Base-by-base conservation (phyloP, 2,888 invertebrate species). In the Plagodis dolabraria region DNA sequence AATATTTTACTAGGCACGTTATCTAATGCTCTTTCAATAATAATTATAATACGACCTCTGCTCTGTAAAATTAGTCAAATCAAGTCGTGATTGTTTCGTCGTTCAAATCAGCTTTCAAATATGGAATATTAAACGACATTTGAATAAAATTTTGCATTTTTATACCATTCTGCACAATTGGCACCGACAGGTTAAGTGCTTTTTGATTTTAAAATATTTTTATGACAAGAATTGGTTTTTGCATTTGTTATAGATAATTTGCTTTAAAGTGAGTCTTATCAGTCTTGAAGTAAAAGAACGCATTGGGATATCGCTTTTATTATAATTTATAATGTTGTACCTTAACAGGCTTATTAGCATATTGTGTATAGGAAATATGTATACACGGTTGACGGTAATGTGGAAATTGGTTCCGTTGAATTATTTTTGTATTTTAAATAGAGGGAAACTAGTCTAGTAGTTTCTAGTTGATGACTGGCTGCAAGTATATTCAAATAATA, bases 271-370 rank as follows among this genome's bases (percentile, higher is more conserved):
- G 56, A 36, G 12, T 42, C 60, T 69, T 69, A 69, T 69, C 69
- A 54, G 47, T 53, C 8, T 5, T 45, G 52, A 61, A 63, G 67
- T 60, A 53, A 64, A 65, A 57, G 60, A 66, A 67, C 63, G 67
- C 67, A 66, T 63, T 65, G 61, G 58, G 44, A 12, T 69, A 67
- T 69, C 69, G 42, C 33, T 48, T 52, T 51, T 35, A 59, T 10
- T 69, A 58, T 69, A 69, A 71, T 67, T 69, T 71, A 71, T 70
- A 10, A 10, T 40, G 10, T 36, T 7, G 36, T 40, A 57, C 47
- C 64, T 70, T 71, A 69, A 70, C 67, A 61, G 6, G 44, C 52
- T 58, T 63, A 69, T 69, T 69, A 49, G 60, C 68, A 68, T 70
- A 66, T 56, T 49, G 22, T 36, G n/a, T 59, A 43, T 57, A 58